Evolutionary conservation across 2,113 vertebrate species (phyloP).

Genomic region (Pollachius pollachius): DNA sequence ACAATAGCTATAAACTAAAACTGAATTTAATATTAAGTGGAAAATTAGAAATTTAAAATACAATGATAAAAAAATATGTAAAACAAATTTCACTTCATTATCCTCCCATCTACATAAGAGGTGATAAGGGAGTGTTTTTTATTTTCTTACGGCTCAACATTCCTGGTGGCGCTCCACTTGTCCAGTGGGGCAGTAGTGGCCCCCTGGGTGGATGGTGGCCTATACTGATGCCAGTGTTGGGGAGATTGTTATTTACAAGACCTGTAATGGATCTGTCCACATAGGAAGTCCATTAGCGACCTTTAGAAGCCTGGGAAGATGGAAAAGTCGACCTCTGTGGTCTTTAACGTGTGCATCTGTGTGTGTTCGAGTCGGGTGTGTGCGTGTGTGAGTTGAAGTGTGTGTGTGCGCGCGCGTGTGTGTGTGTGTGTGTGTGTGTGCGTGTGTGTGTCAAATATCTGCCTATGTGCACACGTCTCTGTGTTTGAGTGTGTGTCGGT

Average conservation of each 20-base stretch:
- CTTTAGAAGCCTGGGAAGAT: conserved; percentile 17
- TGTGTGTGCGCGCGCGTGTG: background rate
- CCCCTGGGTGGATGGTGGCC: background rate
- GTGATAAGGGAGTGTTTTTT: background rate
- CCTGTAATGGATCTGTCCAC: conserved; percentile 16
- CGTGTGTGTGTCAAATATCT: background rate
- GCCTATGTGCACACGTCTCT: background rate
- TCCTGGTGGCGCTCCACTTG: too few species aligned
- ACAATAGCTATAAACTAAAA: too few species aligned
- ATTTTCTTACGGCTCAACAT: too few species aligned
- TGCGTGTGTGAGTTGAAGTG: background rate
- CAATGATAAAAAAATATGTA: too few species aligned
- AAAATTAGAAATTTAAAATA: too few species aligned
- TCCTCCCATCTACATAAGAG: too few species aligned
- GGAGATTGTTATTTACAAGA: conserved; percentile 30
- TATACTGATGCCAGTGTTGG: conserved; percentile 3
- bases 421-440: background rate
- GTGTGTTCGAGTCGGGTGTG: background rate
- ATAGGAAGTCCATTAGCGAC: conserved; percentile 51
- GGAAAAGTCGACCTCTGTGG: conserved; percentile 31
- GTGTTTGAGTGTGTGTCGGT: background rate
- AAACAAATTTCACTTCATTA: too few species aligned
- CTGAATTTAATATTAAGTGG: too few species aligned
- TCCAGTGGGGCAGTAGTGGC: too few species aligned
- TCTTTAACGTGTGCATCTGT: conserved; percentile 6